phyloP scores from a whole-genome alignment of 1,140 invertebrate genomes.

The Mizuhopecten yessoensis region DNA sequence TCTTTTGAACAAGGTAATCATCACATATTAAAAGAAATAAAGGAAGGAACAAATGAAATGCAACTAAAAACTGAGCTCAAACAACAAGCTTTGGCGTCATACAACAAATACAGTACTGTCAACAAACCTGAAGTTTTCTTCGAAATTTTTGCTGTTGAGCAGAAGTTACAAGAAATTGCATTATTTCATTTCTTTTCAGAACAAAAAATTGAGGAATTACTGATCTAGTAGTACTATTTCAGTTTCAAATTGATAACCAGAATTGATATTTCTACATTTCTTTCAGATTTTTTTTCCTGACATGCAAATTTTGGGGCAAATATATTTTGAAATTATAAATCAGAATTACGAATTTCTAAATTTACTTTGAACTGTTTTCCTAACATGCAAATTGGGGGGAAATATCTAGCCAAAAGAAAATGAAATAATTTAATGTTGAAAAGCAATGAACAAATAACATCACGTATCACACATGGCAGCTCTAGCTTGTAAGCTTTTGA shows the following conservation, averaged over 20 bases:
- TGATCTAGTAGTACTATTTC: not conserved
- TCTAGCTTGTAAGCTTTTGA: not conserved
- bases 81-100: conserved; percentile 41
- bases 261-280: not conserved
- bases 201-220: not conserved
- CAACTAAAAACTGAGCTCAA: not conserved
- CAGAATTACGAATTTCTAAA: too few relatives aligned
- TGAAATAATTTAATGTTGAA: not conserved
- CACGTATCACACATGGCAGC: not conserved
- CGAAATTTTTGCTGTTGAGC: conserved; percentile 67
- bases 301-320: not conserved
- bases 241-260: not conserved
- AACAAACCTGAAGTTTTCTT: conserved; percentile 69
- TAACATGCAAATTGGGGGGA: not conserved
- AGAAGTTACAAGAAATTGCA: conserved; percentile 1
- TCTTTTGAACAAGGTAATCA: too few relatives aligned
- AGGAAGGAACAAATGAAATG: not conserved
- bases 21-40: not conserved
- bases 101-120: not conserved
- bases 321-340: not conserved
- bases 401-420: conserved; percentile 28
- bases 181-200: not conserved
- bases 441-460: not conserved
- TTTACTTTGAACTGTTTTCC: not conserved
- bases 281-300: not conserved